Evolutionary conservation across 2,797 vertebrate species (phyloP), one percentile per base, ranked within the genome.

Genomic region (Pampus argenteus): DNA sequence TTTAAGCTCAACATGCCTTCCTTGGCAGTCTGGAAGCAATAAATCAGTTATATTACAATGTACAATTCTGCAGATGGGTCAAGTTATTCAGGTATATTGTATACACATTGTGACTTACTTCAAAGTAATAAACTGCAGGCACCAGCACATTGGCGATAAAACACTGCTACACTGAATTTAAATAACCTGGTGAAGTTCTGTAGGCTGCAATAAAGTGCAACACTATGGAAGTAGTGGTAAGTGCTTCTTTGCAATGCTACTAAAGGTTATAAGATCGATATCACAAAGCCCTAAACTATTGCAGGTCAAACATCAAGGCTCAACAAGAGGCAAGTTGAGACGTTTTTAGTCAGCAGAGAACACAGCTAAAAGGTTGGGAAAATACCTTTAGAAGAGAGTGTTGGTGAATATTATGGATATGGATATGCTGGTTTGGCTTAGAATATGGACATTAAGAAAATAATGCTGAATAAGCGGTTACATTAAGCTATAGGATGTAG

Each of bases 1-100:
- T 66, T 74, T 70, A 45, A 40, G 45, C 17, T 60, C 22, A 63
- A 57, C 52, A 31, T 26, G 42, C n/a, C 5, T 64, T 40, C 40
- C 22, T 9, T 55, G 22, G 42, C 15, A 57, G 58, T 69, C 8
- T 29, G 47, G 48, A 55, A 48, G 20, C 13, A 71, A 72, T 28
- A 29, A n/a, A 73, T 71, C 36, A 29, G 23, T 59, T 52, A 47
- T 31, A 74, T 51, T 44, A 17, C 29, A 56, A 22, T 36, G 7
- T 40, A 22, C n/a, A n/a, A n/a, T 45, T 61, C 31, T 60, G 20
- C 44, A 25, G 42, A 51, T 3, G 31, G 13, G 26, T 22, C 1
- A 5, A 52, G 11, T 49, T 66, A 49, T 44, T 68, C 48, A 58
- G 42, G 13, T 20, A 10, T 28, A 23, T 31, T 71, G 11, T 29